Conservation (phyloP, 2,888 invertebrate species). For the Acleris laterana region DNA sequence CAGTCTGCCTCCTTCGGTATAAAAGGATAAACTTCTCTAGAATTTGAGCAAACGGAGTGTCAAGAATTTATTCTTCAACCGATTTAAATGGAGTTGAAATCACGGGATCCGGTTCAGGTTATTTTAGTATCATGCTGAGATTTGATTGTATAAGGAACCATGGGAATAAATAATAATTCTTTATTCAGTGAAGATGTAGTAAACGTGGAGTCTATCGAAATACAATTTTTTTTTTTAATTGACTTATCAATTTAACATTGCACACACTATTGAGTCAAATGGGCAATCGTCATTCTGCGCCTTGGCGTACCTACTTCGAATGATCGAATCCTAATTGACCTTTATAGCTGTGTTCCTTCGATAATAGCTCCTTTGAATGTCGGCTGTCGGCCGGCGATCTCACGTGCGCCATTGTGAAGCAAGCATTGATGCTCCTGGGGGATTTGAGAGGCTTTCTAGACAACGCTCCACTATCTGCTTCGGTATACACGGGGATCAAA, state of each 20-base stretch:
- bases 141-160: no score
- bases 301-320: conserved; percentile 43
- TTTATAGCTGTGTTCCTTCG: conserved; percentile 65
- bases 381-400: conserved; percentile 59
- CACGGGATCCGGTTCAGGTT: not conserved
- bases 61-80: conserved; percentile 40
- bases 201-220: no score
- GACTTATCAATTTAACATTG: not conserved
- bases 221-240: no score
- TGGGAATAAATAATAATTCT: no score
- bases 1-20: conserved; percentile 73
- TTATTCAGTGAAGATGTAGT: no score
- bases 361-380: conserved; percentile 74
- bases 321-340: conserved; percentile 65
- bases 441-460: conserved; percentile 71
- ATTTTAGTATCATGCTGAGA: not conserved
- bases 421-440: conserved; percentile 66
- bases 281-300: conserved; percentile 41
- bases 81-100: conserved; percentile 14
- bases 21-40: conserved; percentile 71
- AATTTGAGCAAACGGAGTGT: conserved; percentile 56
- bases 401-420: conserved; percentile 66
- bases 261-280: conserved; percentile 6
- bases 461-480: conserved; percentile 55
- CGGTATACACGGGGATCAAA: conserved; percentile 50